Evolutionary conservation across 2,113 vertebrate genomes (phyloP), one percentile per base, ranked within the genome.

Genomic region (Camarhynchus parvulus): DNA sequence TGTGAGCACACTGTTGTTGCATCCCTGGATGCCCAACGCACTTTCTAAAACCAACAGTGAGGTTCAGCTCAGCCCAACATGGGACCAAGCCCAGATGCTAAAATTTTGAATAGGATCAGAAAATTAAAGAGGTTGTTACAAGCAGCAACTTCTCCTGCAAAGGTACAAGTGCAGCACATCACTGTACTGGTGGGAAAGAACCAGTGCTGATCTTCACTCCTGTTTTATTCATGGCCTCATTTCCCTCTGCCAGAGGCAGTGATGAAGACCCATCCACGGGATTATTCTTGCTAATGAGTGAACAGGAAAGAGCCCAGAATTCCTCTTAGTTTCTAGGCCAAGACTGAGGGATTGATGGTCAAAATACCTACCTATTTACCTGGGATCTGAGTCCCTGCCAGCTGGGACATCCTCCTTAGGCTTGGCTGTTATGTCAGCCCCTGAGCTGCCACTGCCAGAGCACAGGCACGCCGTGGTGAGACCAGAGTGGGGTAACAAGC

Each of bases 401-500:
- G 28, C 5, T 50, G 52, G 66, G 66, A 47, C 64, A 42, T 14
- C 41, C 49, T 7, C 17, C 9, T 76, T 11, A 37, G 58, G 28
- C 23, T 81, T n/a, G 13, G 30, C 16, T 82, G 66, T 31, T 22
- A 7, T 18, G 47, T 35, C 52, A 16, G 44, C 1, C 46, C 33
- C 24, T 59, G 24, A 16, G 24, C 12, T 3, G 2, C 5, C 39
- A 6, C 33, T 52, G 33, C 10, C 12, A 20, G 27, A 50, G 31
- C 47, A 22, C 62, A n/a, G 9, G 0, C 33, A 11, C 22, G 3
- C 7, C n/a, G 19, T 0, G 0, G 28, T 9, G 21, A 37, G 33
- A 49, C 3, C 3, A 0, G 17, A 15, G 42, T 0, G 31, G 25
- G 33, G 35, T 11, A 17, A 68, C 3, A 6, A 49, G 12, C 28